These are phyloP conservation scores for Pseudorasbora parva DNA, from an alignment of 2,113 vertebrate species.

Conservation along the genomic window DNA sequence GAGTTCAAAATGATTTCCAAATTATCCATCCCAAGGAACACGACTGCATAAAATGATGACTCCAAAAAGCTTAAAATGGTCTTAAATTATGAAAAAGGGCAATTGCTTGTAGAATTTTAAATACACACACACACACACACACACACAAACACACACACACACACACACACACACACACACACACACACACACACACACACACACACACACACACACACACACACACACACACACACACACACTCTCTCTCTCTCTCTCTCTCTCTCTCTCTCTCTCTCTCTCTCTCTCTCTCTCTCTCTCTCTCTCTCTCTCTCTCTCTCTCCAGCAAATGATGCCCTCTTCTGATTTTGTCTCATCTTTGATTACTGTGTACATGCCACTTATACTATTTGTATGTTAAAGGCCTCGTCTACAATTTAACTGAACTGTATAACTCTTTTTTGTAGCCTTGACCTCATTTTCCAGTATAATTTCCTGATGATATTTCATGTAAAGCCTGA, in stretches of 20 bases:
- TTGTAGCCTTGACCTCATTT: constrained; percentile 55
- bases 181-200: too few relatives aligned
- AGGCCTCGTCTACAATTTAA: constrained; percentile 10
- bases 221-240: too few relatives aligned
- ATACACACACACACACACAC: background rate
- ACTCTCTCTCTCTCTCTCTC: too few relatives aligned
- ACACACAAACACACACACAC: background rate
- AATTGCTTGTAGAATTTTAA: background rate
- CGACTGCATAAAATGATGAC: background rate
- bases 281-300: too few relatives aligned
- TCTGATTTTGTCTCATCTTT: background rate
- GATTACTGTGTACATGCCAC: background rate
- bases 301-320: too few relatives aligned
- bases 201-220: too few relatives aligned
- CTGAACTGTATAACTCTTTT: constrained; percentile 21
- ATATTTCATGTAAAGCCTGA: constrained; percentile 51
- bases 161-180: too few relatives aligned
- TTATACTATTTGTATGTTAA: constrained; percentile 15
- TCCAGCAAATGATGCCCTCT: constrained; percentile 1
- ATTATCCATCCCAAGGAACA: background rate
- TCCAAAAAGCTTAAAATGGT: background rate
- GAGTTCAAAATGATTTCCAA: background rate
- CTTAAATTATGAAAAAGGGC: constrained; percentile 32
- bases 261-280: too few relatives aligned
- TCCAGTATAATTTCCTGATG: constrained; percentile 38